Evolutionary conservation across 2,888 invertebrate species (phyloP).

Genomic region (Osedax fenrisi): DNA sequence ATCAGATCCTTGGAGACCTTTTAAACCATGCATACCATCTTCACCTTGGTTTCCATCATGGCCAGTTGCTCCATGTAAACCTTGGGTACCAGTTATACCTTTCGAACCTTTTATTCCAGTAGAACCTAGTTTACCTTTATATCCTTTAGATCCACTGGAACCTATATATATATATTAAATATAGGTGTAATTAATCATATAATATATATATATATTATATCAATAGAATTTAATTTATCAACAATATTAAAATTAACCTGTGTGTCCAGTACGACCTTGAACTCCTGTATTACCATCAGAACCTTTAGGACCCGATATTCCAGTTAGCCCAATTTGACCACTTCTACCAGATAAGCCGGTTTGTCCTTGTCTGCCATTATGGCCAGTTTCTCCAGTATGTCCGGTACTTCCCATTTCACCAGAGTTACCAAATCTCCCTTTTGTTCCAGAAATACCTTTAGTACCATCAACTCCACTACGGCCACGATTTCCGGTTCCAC

Average conservation of each 20-base stretch:
- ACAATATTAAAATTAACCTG: too few species aligned
- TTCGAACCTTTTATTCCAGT: not conserved
- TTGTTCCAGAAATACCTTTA: not conserved
- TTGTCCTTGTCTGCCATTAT: not conserved
- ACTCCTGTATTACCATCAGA: too few species aligned
- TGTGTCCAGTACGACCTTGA: too few species aligned
- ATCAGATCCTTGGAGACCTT: not conserved
- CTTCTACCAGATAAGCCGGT: not conserved
- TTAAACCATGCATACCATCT: not conserved
- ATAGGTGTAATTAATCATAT: too few species aligned
- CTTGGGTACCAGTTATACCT: not conserved
- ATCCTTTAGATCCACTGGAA: not conserved
- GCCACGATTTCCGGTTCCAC: not conserved
- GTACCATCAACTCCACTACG: not conserved
- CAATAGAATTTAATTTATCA: too few species aligned
- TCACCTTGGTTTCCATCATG: not conserved
- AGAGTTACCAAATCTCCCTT: not conserved
- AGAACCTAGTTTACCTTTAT: not conserved
- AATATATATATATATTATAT: too few species aligned
- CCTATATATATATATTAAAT: too few species aligned
- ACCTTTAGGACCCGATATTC: not conserved
- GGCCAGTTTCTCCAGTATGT: not conserved
- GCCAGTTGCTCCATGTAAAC: not conserved
- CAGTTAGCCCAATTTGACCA: not conserved
- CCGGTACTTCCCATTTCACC: not conserved